Base-by-base conservation (phyloP, 2,888 invertebrate species). In the Limenitis camilla region DNA sequence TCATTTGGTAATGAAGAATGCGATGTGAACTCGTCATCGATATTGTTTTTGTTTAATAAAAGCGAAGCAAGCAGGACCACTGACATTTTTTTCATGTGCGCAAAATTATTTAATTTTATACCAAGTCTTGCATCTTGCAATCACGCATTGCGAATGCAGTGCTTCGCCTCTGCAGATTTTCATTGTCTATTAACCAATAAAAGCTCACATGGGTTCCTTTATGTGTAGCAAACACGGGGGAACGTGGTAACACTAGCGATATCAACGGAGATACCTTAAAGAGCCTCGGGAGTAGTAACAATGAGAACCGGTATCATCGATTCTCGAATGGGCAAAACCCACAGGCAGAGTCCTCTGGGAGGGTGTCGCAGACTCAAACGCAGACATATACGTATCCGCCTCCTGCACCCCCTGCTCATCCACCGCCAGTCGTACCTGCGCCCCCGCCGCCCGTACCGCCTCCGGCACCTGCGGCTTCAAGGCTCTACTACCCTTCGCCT, bases 401-500 rank as follows among this genome's bases (percentile, higher is more conserved):
- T 1, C 27, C 46, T 10, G 33, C n/a, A 3, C 41, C 41, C 1
- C 43, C 43, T 8, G 28, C 40, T 8, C 11, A 40, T 0, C 40
- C 41, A 3, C 7, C 43, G 32, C 36, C 42, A 0, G 19, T 19
- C 19, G 19, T 19, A 19, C 32, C 32, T 0, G 10, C 31, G 3
- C 5, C 40, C 9, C 31, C 40, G 3, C 19, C 48, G 6, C 44
- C 53, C 2, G 41, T 40, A 9, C 39, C 43, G 10, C 53, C 32
- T 6, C 48, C 39, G 8, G 43, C 35, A 6, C 19, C 44, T 7
- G 40, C 50, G 9, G 44, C 50, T 6, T 4, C 46, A 5, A 29
- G 52, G 10, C 30, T 46, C 1, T 46, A 52, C 36, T 52, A 45
- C 32, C 49, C 53, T 4, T 49, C 49, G 29, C 49, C 49, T 1